Conservation (phyloP, 1,140 invertebrate species). For the Liolophura sinensis region DNA sequence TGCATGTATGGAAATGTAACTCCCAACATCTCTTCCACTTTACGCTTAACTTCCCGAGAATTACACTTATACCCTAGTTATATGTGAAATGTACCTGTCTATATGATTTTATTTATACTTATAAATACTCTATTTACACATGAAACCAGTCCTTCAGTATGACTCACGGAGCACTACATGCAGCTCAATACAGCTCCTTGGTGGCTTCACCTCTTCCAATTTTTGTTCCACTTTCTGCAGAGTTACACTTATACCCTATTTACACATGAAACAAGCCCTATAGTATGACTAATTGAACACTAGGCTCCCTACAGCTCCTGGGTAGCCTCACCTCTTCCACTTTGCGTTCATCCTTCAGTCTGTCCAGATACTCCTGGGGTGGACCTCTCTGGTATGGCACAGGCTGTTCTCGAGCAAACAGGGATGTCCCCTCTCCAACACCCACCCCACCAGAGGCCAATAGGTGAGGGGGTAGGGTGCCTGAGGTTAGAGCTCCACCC, state of each 20-base stretch:
- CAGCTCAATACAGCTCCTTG: background rate
- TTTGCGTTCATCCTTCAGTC: conserved; percentile 74
- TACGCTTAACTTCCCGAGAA: too few relatives aligned
- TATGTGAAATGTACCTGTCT: too few relatives aligned
- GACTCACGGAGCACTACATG: background rate
- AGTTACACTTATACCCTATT: too few relatives aligned
- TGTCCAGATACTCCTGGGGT: conserved; percentile 75
- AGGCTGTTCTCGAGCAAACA: conserved; percentile 30
- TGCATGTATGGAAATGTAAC: too few relatives aligned
- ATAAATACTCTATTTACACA: too few relatives aligned
- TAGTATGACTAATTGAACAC: too few relatives aligned
- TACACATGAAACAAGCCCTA: too few relatives aligned
- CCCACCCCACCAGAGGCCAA: conserved; percentile 5
- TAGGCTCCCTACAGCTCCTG: background rate
- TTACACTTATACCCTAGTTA: too few relatives aligned
- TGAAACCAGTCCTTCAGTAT: too few relatives aligned
- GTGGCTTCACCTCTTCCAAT: conserved; percentile 70
- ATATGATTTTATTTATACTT: too few relatives aligned
- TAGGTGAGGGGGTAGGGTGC: conserved; percentile 34
- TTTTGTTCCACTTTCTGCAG: conserved; percentile 75
- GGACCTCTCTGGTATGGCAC: conserved; percentile 56
- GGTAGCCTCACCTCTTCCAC: conserved; percentile 70
- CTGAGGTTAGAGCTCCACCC: conserved; percentile 27
- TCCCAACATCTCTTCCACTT: too few relatives aligned
- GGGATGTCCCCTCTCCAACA: background rate